Conservation (phyloP, 2,888 invertebrate species). For the Taphrorychus bicolor region DNA sequence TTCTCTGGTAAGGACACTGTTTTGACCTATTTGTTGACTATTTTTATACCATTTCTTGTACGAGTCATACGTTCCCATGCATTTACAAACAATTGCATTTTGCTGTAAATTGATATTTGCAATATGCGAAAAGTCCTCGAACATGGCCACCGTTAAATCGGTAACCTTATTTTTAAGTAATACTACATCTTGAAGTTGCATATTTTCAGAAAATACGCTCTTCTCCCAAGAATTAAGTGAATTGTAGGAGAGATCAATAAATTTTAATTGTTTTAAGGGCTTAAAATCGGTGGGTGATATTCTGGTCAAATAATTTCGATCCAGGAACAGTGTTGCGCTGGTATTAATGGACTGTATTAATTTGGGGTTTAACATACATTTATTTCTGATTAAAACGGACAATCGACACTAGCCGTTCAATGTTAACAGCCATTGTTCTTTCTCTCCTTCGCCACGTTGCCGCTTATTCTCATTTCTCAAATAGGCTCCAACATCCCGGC, state of each 20-base stretch:
- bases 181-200: slow-evolving; percentile 58
- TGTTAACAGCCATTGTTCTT: no score
- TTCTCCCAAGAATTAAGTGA: slow-evolving; percentile 64
- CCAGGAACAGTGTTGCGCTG: no score
- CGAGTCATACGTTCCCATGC: slow-evolving; percentile 48
- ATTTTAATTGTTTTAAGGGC: slow-evolving; percentile 59
- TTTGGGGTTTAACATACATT: no score
- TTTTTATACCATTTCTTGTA: slow-evolving; percentile 6
- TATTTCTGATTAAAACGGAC: no score
- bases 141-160: slow-evolving; percentile 65
- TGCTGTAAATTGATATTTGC: slow-evolving; percentile 61
- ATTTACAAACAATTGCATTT: slow-evolving; percentile 67
- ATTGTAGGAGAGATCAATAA: slow-evolving; percentile 64
- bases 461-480: no score
- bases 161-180: slow-evolving; percentile 66
- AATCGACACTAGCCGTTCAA: no score
- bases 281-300: slow-evolving; percentile 60
- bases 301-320: slow-evolving; percentile 61
- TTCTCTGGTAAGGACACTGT: not conserved
- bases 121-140: slow-evolving; percentile 64
- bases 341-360: no score
- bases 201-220: slow-evolving; percentile 61
- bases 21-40: not conserved
- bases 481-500: no score
- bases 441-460: no score